Percentiles rank a stretch among this genome's conserved stretches.
These are phyloP conservation scores for Gymnorhina tibicen DNA, from an alignment of 2,113 vertebrate species.

Conservation along the genomic window DNA sequence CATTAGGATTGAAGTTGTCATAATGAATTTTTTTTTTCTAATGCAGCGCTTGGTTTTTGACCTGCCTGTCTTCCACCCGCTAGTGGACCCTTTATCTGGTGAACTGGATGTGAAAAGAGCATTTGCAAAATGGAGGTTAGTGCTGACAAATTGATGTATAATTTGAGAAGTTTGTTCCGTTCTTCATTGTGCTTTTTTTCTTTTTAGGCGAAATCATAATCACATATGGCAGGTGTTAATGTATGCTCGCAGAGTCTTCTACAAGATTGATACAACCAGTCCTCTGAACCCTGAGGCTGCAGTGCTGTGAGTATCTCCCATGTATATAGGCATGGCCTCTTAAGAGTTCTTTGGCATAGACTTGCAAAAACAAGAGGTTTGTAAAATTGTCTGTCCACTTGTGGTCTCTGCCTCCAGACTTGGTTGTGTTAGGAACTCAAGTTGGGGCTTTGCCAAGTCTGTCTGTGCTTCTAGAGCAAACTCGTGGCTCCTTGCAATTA, in stretches of 20 bases:
- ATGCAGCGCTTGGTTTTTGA: constrained; percentile 92
- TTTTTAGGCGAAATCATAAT: constrained; percentile 90
- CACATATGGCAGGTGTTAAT: constrained; percentile 98
- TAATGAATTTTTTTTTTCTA: neutral
- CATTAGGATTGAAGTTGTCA: neutral
- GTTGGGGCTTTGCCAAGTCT: neutral
- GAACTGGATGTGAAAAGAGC: constrained; percentile 96
- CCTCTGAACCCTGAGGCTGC: constrained; percentile 96
- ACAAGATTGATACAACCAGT: constrained; percentile 92
- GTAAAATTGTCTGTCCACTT: neutral
- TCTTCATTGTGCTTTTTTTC: neutral
- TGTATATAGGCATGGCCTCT: neutral
- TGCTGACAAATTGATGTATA: neutral
- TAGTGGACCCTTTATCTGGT: constrained; percentile 91
- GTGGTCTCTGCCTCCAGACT: neutral
- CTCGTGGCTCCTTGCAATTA: neutral
- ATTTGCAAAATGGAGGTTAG: constrained; percentile 96
- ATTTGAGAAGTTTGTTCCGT: neutral
- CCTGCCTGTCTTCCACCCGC: constrained; percentile 93
- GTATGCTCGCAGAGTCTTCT: constrained; percentile 95
- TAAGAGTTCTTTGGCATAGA: neutral
- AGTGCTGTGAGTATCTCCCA: constrained; percentile 83
- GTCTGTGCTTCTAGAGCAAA: neutral
- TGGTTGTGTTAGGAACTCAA: neutral
- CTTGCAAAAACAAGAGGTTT: neutral